A percentile compares a stretch with the other conserved stretches of the same genome.
phyloP scores from a whole-genome alignment of 2,888 invertebrate genomes.

The Catocala fraxini region DNA sequence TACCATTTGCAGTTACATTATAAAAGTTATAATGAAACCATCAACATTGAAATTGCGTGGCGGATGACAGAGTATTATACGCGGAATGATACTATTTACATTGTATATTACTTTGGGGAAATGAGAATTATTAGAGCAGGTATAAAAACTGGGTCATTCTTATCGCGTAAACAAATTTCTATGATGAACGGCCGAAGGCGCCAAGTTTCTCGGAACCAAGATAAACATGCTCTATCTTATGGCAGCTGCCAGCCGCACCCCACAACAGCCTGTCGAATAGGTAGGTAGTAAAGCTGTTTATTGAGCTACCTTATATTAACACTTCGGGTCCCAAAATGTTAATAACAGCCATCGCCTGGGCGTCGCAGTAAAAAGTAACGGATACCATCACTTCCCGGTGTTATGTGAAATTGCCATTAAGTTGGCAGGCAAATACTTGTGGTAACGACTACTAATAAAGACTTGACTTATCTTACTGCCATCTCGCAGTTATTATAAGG shows the following conservation, averaged over 20 bases:
- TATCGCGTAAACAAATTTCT: constrained; percentile 66
- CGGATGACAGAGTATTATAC: constrained; percentile 1
- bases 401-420: constrained; percentile 53
- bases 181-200: constrained; percentile 61
- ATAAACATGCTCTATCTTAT: constrained; percentile 56
- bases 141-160: constrained; percentile 60
- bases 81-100: constrained; percentile 14
- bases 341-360: constrained; percentile 7
- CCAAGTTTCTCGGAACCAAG: constrained; percentile 62
- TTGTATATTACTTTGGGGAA: constrained; percentile 11
- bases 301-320: constrained; percentile 43
- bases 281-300: constrained; percentile 24
- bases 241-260: constrained; percentile 26
- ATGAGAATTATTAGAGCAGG: constrained; percentile 47
- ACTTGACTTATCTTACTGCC: constrained; percentile 5
- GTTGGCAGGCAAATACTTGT: constrained; percentile 33
- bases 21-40: constrained; percentile 8
- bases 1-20: constrained; percentile 1
- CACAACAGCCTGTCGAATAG: no score
- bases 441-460: constrained; percentile 30
- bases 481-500: no score
- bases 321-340: constrained; percentile 31
- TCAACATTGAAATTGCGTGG: constrained; percentile 2
- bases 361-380: constrained; percentile 55
- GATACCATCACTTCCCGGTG: constrained; percentile 32